These are phyloP conservation scores for Gymnocheta viridis DNA, from an alignment of 2,888 invertebrate genomes.

Conservation along the genomic window DNA sequence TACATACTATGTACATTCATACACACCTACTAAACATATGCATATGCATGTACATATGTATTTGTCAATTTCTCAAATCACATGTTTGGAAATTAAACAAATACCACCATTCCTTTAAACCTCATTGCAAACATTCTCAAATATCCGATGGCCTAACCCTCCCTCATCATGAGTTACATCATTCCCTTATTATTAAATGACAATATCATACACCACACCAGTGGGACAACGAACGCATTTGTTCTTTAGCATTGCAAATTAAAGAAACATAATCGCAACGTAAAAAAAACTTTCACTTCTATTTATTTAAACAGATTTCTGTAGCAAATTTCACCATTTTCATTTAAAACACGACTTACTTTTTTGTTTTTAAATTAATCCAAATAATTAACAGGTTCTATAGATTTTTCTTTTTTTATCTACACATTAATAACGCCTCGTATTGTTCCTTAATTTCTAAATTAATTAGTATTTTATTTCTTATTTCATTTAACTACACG, in stretches of 20 bases:
- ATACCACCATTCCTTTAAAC: neutral
- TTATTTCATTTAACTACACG: slow-evolving; percentile 31
- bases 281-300: slow-evolving; percentile 45
- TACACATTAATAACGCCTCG: slow-evolving; percentile 11
- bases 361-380: neutral
- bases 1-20: no score
- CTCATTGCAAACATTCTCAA: neutral
- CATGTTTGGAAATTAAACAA: neutral
- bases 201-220: neutral
- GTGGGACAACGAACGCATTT: neutral
- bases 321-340: slow-evolving; percentile 21
- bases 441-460: slow-evolving; percentile 61
- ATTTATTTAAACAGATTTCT: neutral
- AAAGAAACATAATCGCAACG: neutral
- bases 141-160: neutral
- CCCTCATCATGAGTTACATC: slow-evolving; percentile 49
- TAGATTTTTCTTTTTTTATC: neutral
- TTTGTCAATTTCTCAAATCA: neutral
- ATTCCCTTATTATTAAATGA: slow-evolving; percentile 19
- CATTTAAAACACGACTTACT: slow-evolving; percentile 42
- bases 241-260: neutral
- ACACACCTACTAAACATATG: no score
- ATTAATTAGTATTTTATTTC: neutral
- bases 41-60: no score
- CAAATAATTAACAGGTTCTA: neutral